These are phyloP conservation scores for Anableps anableps DNA, from an alignment of 2,797 vertebrate genomes.

Conservation along the genomic window DNA sequence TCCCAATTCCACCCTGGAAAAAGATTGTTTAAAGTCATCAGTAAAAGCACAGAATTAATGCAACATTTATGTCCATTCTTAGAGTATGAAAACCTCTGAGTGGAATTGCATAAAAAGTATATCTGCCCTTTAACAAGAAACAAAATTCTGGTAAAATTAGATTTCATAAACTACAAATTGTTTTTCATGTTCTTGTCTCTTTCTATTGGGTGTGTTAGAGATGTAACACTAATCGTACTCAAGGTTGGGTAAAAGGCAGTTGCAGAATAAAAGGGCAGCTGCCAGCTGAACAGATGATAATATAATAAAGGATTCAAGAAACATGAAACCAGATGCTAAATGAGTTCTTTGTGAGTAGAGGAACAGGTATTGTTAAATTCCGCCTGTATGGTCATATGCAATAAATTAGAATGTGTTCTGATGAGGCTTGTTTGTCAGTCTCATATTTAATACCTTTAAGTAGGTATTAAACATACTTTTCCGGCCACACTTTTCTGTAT, in stretches of 20 bases:
- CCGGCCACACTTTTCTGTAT: not conserved
- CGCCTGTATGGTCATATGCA: slow-evolving; percentile 3
- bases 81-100: not conserved
- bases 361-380: slow-evolving; percentile 53
- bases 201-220: slow-evolving; percentile 11
- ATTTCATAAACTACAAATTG: not conserved
- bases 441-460: not conserved
- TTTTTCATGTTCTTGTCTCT: not conserved
- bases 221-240: slow-evolving; percentile 24
- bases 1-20: not conserved
- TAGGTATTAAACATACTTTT: not conserved
- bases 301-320: slow-evolving; percentile 64
- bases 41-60: not conserved
- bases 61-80: not conserved
- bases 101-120: not conserved
- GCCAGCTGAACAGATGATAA: slow-evolving; percentile 72
- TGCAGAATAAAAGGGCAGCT: slow-evolving; percentile 54
- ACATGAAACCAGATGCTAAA: slow-evolving; percentile 67
- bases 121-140: not conserved
- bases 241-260: slow-evolving; percentile 27
- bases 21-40: not conserved
- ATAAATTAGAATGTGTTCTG: not conserved
- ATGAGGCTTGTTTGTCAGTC: not conserved
- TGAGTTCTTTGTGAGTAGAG: slow-evolving; percentile 61
- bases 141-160: not conserved